These are phyloP conservation scores for Ceyx cyanopectus DNA, from an alignment of 2,113 vertebrate genomes.

Conservation along the genomic window DNA sequence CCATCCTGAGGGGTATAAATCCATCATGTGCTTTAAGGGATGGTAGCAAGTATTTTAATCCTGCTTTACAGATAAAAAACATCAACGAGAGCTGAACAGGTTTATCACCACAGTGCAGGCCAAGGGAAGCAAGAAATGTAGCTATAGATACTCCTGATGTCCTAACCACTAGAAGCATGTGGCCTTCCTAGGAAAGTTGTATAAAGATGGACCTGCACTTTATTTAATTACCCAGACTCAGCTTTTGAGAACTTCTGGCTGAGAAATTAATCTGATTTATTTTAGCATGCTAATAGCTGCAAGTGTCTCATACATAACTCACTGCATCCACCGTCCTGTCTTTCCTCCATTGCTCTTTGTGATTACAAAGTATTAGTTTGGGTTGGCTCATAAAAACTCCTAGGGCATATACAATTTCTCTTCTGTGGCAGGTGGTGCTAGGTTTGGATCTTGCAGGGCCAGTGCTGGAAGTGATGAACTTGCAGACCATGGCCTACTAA, in stretches of 20 bases:
- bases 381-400: not conserved
- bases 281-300: not conserved
- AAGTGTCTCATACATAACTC: not conserved
- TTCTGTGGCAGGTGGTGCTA: not conserved
- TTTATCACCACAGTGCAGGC: not conserved
- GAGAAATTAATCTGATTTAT: not conserved
- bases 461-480: not conserved
- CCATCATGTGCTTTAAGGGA: not conserved
- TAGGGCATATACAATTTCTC: not conserved
- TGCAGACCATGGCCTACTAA: fast-evolving
- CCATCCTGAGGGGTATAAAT: not conserved
- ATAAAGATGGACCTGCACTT: not conserved
- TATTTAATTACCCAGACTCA: not conserved
- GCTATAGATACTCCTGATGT: not conserved
- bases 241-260: not conserved
- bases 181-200: not conserved
- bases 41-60: conserved; percentile 16
- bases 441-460: not conserved
- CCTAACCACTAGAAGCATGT: not conserved
- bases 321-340: not conserved
- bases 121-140: not conserved
- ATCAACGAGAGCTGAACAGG: not conserved
- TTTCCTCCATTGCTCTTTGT: not conserved
- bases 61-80: conserved; percentile 14
- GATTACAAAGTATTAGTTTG: not conserved